Conservation (phyloP, 2,797 vertebrate species). For the Leptodactylus fallax region DNA sequence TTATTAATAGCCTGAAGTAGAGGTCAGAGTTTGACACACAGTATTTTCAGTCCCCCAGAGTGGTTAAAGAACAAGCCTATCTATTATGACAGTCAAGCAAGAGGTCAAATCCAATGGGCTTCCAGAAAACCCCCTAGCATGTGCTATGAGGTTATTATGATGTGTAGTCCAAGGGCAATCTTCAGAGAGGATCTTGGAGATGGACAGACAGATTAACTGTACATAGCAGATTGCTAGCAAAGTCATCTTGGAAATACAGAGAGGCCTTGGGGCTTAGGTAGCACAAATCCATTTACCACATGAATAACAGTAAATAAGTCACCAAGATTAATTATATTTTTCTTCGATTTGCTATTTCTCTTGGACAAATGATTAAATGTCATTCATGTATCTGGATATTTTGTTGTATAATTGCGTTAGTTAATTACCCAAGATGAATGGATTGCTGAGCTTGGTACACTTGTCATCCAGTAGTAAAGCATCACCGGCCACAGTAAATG, state of each 20-base stretch:
- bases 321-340: background rate
- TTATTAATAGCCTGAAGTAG: constrained; percentile 35
- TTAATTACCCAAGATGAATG: background rate
- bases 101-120: constrained; percentile 40
- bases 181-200: constrained; percentile 36
- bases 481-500: background rate
- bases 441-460: background rate
- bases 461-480: background rate
- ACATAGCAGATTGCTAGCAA: constrained; percentile 50
- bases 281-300: background rate
- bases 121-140: constrained; percentile 54
- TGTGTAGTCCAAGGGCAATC: constrained; percentile 56
- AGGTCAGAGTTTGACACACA: constrained; percentile 40
- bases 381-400: background rate
- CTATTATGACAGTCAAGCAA: constrained; percentile 60
- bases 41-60: constrained; percentile 30
- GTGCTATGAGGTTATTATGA: constrained; percentile 52
- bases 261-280: constrained; percentile 39
- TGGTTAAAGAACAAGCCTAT: constrained; percentile 40
- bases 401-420: background rate
- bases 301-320: background rate
- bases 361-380: constrained; percentile 2
- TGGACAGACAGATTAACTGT: constrained; percentile 51
- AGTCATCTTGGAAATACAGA: constrained; percentile 51
- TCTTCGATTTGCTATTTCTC: background rate